These are phyloP conservation scores for Oasisia sp. DNA, from an alignment of 2,888 invertebrate genomes.

Conservation along the genomic window DNA sequence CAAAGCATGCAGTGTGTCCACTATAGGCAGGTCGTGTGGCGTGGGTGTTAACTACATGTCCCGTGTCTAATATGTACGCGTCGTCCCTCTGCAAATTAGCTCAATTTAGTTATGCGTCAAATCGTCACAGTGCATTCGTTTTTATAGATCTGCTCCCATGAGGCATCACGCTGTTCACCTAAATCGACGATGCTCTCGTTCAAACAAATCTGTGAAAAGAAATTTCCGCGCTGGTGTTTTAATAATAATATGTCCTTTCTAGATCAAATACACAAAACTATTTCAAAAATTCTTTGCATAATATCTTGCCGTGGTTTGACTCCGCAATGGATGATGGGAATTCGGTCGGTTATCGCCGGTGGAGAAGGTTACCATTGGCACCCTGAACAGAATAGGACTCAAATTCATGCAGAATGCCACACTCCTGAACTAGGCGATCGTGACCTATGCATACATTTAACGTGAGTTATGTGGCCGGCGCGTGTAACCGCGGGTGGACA, in stretches of 20 bases:
- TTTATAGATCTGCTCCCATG: not conserved
- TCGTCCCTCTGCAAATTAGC: not conserved
- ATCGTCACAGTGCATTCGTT: not conserved
- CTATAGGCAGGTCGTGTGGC: not conserved
- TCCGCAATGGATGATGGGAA: not conserved
- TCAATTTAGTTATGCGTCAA: not conserved
- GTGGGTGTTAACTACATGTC: not conserved
- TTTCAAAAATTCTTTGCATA: not conserved
- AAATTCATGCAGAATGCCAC: no score
- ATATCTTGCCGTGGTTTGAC: not conserved
- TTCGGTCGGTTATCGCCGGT: not conserved
- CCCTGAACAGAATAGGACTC: no score
- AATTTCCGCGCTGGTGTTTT: not conserved
- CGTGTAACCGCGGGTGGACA: not conserved
- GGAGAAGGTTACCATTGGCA: no score
- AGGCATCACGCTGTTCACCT: not conserved
- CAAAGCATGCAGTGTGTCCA: no score
- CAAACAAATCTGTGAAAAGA: not conserved
- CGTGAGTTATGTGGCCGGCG: not conserved
- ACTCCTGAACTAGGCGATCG: not conserved
- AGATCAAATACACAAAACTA: not conserved
- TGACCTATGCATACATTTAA: not conserved
- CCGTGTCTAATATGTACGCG: not conserved
- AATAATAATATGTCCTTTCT: not conserved
- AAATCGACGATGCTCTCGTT: not conserved